These are phyloP conservation scores for Uria aalge DNA, from an alignment of 2,113 vertebrate species.

Conservation along the genomic window DNA sequence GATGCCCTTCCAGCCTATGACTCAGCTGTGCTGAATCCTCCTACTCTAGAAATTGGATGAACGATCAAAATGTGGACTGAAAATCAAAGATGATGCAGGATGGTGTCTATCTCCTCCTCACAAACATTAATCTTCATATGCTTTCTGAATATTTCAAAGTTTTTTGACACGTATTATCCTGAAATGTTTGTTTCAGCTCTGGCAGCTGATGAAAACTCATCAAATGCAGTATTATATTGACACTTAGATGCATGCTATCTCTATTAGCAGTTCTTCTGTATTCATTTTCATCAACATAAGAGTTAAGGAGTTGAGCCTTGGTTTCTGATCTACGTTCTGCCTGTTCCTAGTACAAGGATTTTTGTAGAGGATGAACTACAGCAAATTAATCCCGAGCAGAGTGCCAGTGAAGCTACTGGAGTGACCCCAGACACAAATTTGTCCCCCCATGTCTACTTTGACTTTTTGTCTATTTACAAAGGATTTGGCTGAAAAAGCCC, in stretches of 20 bases:
- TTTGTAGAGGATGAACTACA: background rate
- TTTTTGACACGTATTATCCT: background rate
- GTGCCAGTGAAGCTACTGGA: background rate
- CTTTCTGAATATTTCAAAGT: background rate
- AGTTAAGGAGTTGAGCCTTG: background rate
- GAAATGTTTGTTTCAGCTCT: background rate
- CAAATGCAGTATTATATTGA: background rate
- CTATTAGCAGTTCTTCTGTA: background rate
- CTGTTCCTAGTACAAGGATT: background rate
- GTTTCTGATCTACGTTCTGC: background rate
- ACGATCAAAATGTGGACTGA: background rate
- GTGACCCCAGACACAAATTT: background rate
- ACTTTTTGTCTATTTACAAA: conserved; percentile 26
- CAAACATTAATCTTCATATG: background rate
- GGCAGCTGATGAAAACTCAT: background rate
- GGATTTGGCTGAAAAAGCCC: conserved; percentile 39
- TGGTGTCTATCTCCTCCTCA: background rate
- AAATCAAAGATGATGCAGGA: background rate
- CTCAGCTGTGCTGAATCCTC: background rate
- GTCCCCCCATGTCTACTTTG: background rate
- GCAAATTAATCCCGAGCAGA: background rate
- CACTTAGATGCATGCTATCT: background rate
- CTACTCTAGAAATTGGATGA: background rate
- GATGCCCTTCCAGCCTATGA: background rate
- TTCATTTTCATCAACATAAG: background rate